Percentiles rank a stretch among this genome's conserved stretches.
Evolutionary conservation across 2,888 invertebrate species (phyloP).

Genomic region (Acleris emargana): DNA sequence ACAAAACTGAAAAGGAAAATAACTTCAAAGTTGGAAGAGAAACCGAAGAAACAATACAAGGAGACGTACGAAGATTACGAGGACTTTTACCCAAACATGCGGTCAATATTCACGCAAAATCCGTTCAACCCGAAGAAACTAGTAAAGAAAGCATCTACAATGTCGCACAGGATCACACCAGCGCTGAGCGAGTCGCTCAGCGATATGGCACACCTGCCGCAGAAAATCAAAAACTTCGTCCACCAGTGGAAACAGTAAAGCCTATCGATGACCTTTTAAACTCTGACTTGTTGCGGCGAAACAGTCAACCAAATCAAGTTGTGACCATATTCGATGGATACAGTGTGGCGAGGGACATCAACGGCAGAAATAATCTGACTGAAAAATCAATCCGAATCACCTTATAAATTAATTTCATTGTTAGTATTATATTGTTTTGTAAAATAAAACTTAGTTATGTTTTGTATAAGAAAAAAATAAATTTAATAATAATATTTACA

Average conservation of each 20-base stretch:
- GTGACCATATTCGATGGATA: slow-evolving; percentile 76
- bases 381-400: slow-evolving; percentile 66
- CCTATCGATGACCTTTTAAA: slow-evolving; percentile 43
- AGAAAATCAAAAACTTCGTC: slow-evolving; percentile 70
- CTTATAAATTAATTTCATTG: slow-evolving; percentile 41
- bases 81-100: slow-evolving; percentile 58
- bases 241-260: slow-evolving; percentile 67
- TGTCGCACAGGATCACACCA: slow-evolving; percentile 66
- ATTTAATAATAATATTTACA: slow-evolving; percentile 28
- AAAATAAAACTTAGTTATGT: slow-evolving; percentile 12
- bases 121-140: slow-evolving; percentile 61
- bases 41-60: slow-evolving; percentile 67
- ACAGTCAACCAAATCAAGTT: slow-evolving; percentile 49
- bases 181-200: slow-evolving; percentile 70
- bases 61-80: slow-evolving; percentile 70
- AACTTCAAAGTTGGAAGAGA: slow-evolving; percentile 64
- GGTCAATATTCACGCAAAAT: slow-evolving; percentile 53
- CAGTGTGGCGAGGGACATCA: slow-evolving; percentile 72
- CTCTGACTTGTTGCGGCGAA: slow-evolving; percentile 42
- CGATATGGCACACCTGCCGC: slow-evolving; percentile 69
- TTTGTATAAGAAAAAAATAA: slow-evolving; percentile 37
- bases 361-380: slow-evolving; percentile 68
- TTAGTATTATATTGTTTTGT: slow-evolving; percentile 30
- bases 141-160: slow-evolving; percentile 61
- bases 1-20: slow-evolving; percentile 58